Percentiles rank a stretch among this genome's conserved stretches.
Conservation (phyloP, 2,888 invertebrate species). For the Eulithis testata region DNA sequence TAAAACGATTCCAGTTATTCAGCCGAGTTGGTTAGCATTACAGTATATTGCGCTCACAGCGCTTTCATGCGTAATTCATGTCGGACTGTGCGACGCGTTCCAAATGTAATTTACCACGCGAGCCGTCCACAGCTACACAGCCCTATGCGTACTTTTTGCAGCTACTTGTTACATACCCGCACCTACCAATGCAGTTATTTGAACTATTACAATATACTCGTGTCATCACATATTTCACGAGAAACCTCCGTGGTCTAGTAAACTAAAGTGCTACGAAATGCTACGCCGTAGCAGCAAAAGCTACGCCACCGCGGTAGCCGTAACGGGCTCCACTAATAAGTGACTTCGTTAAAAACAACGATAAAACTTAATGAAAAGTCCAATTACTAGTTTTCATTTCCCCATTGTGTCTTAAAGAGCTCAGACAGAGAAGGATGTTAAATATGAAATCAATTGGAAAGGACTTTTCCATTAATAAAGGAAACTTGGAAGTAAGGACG, state of each 20-base stretch:
- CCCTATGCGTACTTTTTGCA: conserved; percentile 18
- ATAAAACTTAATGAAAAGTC: conserved; percentile 34
- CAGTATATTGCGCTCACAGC: conserved; percentile 68
- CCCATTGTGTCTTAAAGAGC: conserved; percentile 39
- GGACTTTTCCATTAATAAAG: conserved; percentile 77
- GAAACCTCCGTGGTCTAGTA: not conserved
- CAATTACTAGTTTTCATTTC: conserved; percentile 37
- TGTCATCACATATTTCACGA: not conserved
- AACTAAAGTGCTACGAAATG: conserved; percentile 22
- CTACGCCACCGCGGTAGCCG: conserved; percentile 11
- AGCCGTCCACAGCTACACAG: conserved; percentile 44
- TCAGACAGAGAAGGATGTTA: conserved; percentile 55
- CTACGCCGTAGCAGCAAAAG: conserved; percentile 38
- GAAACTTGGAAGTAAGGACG: conserved; percentile 66
- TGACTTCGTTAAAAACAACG: conserved; percentile 31
- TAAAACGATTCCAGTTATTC: conserved; percentile 40
- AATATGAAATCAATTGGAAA: conserved; percentile 78
- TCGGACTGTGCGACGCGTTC: conserved; percentile 66
- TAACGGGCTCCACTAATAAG: conserved; percentile 34
- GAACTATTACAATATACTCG: not conserved
- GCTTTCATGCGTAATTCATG: conserved; percentile 78
- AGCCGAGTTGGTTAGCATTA: conserved; percentile 51
- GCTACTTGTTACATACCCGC: not conserved
- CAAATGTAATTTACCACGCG: conserved; percentile 74
- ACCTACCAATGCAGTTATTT: conserved; percentile 1